Evolutionary conservation across 1,140 invertebrate genomes (phyloP).

Genomic region (Cardiocondyla obscurior): DNA sequence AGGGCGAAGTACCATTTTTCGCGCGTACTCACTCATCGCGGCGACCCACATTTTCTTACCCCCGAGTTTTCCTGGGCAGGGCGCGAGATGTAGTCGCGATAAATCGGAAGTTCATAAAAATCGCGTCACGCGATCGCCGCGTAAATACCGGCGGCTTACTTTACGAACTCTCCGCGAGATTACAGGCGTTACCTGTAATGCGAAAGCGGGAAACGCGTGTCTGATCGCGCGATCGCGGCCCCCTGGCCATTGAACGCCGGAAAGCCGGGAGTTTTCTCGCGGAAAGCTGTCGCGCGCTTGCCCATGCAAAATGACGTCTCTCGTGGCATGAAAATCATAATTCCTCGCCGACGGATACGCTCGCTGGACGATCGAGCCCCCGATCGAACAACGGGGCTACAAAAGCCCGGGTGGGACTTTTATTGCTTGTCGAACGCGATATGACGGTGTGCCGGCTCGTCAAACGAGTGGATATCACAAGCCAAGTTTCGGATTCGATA

Average conservation of each 20-base stretch:
- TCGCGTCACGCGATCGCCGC: conserved; percentile 24
- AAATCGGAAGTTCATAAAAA: conserved; percentile 50
- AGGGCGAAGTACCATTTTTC: conserved; percentile 24
- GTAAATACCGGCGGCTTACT: conserved; percentile 37
- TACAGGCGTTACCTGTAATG: neutral
- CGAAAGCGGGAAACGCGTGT: neutral
- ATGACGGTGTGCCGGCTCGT: neutral
- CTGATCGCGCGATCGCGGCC: conserved; percentile 24
- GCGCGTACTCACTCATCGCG: conserved; percentile 11
- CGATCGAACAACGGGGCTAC: conserved; percentile 21
- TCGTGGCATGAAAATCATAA: conserved; percentile 29
- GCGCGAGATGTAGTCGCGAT: conserved; percentile 35
- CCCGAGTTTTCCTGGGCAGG: conserved; percentile 9
- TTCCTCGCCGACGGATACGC: conserved; percentile 10
- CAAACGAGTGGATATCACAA: conserved; percentile 17
- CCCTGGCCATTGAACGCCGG: neutral
- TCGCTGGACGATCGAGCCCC: neutral
- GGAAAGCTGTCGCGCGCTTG: conserved; percentile 1
- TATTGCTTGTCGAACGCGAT: conserved; percentile 33
- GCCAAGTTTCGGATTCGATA: conserved; percentile 5
- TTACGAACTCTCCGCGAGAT: conserved; percentile 18
- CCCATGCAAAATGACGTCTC: conserved; percentile 6
- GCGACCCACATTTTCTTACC: conserved; percentile 34
- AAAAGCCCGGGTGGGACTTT: conserved; percentile 35
- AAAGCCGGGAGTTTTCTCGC: conserved; percentile 27